Evolutionary conservation across 1,140 invertebrate species (phyloP).

Genomic region (Drosophila bocki): DNA sequence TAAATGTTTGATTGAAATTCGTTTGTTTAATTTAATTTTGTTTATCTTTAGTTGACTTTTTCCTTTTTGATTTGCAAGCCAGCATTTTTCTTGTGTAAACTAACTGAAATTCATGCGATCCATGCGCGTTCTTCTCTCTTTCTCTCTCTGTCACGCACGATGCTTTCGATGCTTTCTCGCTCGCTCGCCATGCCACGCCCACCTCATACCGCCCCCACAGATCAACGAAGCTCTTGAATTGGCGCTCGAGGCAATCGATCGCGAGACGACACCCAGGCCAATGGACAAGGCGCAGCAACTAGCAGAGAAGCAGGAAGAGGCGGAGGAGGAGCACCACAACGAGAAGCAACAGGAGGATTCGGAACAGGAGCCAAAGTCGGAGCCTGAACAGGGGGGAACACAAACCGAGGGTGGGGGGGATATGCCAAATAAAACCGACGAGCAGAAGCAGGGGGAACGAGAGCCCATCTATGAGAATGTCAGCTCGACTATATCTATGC

Average conservation of each 20-base stretch:
- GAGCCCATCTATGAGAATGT: constrained; percentile 85
- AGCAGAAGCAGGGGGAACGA: constrained; percentile 59
- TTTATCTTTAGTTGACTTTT: constrained; percentile 35
- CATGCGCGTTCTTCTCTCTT: constrained; percentile 64
- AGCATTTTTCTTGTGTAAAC: constrained; percentile 50
- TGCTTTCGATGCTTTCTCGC: constrained; percentile 54
- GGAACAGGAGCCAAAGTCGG: constrained; percentile 6
- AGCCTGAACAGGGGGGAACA: constrained; percentile 21
- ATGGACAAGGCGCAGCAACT: constrained; percentile 52
- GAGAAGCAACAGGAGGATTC: constrained; percentile 20
- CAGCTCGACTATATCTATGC: constrained; percentile 76
- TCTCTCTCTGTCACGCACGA: constrained; percentile 46
- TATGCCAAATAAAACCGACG: constrained; percentile 79
- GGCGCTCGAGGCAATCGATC: constrained; percentile 87
- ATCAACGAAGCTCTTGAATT: constrained; percentile 87
- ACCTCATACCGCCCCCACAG: constrained; percentile 72
- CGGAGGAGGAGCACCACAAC: constrained; percentile 26
- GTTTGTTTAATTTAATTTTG: constrained; percentile 31
- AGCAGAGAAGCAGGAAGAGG: constrained; percentile 12
- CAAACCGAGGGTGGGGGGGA: constrained; percentile 28
- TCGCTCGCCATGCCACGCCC: constrained; percentile 49
- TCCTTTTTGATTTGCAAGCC: constrained; percentile 53
- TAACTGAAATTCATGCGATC: constrained; percentile 70
- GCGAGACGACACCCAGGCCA: constrained; percentile 74
- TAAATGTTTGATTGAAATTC: constrained; percentile 27